phyloP scores from a whole-genome alignment of 1,140 invertebrate species.

The Orchesella cincta region DNA sequence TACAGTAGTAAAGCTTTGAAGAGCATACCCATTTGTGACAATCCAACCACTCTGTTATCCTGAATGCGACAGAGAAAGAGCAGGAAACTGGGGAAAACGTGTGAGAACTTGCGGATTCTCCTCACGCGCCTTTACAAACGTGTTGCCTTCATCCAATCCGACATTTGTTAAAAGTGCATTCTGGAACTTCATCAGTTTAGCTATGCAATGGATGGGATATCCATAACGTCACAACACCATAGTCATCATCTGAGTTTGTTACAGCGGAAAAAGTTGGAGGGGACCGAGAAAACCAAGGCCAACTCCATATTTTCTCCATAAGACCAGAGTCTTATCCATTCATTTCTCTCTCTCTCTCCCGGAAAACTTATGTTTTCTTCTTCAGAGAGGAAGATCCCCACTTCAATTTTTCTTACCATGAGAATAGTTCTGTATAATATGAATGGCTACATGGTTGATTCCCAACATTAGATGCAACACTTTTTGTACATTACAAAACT shows the following conservation, averaged over 20 bases:
- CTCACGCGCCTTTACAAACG: constrained; percentile 7
- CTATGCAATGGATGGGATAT: neutral
- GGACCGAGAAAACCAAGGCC: too few relatives aligned
- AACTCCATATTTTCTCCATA: too few relatives aligned
- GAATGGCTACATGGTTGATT: too few relatives aligned
- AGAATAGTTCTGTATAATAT: too few relatives aligned
- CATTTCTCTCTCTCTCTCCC: neutral
- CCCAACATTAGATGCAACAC: neutral
- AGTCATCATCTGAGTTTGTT: neutral
- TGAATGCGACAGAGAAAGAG: neutral
- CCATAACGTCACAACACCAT: neutral
- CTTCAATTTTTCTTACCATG: too few relatives aligned
- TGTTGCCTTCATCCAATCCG: neutral
- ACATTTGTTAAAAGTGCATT: neutral
- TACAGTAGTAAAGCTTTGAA: too few relatives aligned
- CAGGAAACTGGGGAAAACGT: neutral
- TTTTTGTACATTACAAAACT: neutral
- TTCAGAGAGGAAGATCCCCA: too few relatives aligned
- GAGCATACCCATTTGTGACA: too few relatives aligned
- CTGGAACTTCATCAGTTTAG: neutral
- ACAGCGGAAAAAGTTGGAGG: neutral
- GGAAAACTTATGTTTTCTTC: neutral
- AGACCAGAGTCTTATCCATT: too few relatives aligned
- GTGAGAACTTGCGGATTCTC: constrained; percentile 2
- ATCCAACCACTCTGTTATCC: too few relatives aligned